phyloP scores from a whole-genome alignment of 2,888 invertebrate species.

The Drosophila prostipennis region DNA sequence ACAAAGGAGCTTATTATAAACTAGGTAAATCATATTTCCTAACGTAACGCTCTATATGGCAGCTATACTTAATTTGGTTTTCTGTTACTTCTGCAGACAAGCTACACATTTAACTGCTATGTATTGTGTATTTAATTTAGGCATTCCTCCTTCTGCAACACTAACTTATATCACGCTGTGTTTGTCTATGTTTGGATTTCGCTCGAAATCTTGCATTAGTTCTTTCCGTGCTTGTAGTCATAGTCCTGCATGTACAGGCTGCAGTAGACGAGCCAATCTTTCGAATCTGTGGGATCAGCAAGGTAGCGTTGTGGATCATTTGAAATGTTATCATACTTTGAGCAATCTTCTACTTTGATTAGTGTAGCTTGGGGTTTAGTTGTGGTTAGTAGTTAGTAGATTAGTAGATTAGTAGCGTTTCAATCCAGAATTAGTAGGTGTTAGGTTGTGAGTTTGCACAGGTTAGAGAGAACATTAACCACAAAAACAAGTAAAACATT shows the following conservation, averaged over 20 bases:
- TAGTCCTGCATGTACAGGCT: conserved; percentile 60
- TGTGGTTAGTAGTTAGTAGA: conserved; percentile 11
- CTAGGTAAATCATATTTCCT: conserved; percentile 34
- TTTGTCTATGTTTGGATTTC: conserved; percentile 31
- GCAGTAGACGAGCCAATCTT: conserved; percentile 71
- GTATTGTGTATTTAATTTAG: conserved; percentile 40
- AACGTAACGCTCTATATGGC: conserved; percentile 39
- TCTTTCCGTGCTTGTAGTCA: conserved; percentile 39
- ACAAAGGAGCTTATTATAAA: conserved; percentile 2
- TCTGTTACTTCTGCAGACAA: conserved; percentile 16
- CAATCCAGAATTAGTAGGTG: conserved; percentile 13
- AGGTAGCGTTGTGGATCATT: conserved; percentile 22
- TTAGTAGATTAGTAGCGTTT: not conserved
- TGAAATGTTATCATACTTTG: conserved; percentile 16
- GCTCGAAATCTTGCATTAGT: conserved; percentile 13
- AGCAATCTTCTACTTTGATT: conserved; percentile 32
- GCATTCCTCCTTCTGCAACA: conserved; percentile 43
- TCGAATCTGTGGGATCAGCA: conserved; percentile 68
- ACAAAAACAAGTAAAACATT: conserved; percentile 23
- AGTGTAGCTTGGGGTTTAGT: conserved; percentile 14
- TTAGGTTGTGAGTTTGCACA: conserved; percentile 3
- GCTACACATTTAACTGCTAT: conserved; percentile 6
- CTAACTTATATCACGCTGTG: conserved; percentile 68
- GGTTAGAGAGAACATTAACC: conserved; percentile 13
- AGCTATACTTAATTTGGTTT: conserved; percentile 28